phyloP scores from a whole-genome alignment of 2,113 vertebrate genomes.

The Campylomormyrus numenius region DNA sequence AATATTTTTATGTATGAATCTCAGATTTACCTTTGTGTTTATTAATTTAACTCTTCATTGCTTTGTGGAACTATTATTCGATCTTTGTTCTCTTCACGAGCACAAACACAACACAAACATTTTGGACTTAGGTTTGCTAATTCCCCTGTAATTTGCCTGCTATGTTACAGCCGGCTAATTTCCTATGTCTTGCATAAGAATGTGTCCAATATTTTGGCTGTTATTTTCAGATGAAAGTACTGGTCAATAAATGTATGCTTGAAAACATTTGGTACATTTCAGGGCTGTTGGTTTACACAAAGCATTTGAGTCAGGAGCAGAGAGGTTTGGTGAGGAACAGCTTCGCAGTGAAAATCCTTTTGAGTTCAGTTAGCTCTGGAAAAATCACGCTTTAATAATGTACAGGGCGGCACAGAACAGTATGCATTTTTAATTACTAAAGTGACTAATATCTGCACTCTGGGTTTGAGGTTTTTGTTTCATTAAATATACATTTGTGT shows the following conservation, averaged over 20 bases:
- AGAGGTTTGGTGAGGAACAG: conserved; percentile 75
- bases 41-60: background rate
- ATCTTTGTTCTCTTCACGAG: background rate
- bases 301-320: conserved; percentile 78
- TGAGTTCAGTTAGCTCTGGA: conserved; percentile 89
- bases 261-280: conserved; percentile 52
- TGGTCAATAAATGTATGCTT: conserved; percentile 14
- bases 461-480: conserved; percentile 98
- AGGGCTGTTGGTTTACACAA: conserved; percentile 81
- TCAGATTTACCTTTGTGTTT: background rate
- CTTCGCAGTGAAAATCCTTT: conserved; percentile 97
- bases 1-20: background rate
- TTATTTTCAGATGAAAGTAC: background rate
- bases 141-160: background rate
- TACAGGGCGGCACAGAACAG: conserved; percentile 86
- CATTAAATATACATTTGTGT: conserved; percentile 93
- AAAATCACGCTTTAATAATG: conserved; percentile 94
- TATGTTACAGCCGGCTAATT: background rate
- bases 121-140: background rate
- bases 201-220: background rate
- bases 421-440: conserved; percentile 99
- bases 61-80: background rate
- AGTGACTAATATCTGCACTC: conserved; percentile 99
- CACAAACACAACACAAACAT: background rate
- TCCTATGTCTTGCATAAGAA: background rate